Conservation (phyloP, 1,140 invertebrate species). For the Probaryconus sp. region DNA sequence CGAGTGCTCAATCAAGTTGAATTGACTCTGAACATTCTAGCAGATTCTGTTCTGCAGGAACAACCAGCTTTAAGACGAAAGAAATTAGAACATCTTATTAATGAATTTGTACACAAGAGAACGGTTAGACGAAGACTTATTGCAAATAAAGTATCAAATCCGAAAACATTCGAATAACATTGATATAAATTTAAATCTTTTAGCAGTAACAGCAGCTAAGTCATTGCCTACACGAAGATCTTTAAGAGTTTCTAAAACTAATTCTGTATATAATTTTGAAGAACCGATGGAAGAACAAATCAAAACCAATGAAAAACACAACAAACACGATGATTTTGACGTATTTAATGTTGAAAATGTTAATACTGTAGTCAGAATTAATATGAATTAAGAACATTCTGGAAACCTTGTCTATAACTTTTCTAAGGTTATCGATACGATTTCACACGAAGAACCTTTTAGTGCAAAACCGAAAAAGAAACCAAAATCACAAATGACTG, state of each 20-base stretch:
- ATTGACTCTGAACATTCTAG: slow-evolving; percentile 94
- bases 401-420: slow-evolving; percentile 40
- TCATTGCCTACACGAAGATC: too few species aligned
- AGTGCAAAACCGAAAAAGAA: slow-evolving; percentile 22
- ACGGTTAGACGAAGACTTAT: slow-evolving; percentile 95
- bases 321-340: too few species aligned
- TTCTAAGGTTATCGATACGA: slow-evolving; percentile 15
- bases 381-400: slow-evolving; percentile 22
- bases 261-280: too few species aligned
- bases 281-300: too few species aligned
- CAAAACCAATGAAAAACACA: too few species aligned
- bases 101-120: slow-evolving; percentile 99
- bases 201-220: too few species aligned
- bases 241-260: too few species aligned
- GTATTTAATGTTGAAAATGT: slow-evolving; percentile 46
- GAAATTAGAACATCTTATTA: slow-evolving; percentile 99
- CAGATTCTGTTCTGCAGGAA: slow-evolving; percentile 98
- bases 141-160: slow-evolving; percentile 88
- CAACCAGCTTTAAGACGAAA: slow-evolving; percentile 95
- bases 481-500: slow-evolving; percentile 66
- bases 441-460: slow-evolving; percentile 49
- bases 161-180: slow-evolving; percentile 97
- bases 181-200: slow-evolving; percentile 94
- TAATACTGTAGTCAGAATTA: slow-evolving; percentile 34
- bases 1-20: slow-evolving; percentile 93